These are phyloP conservation scores for Ephydatia muelleri DNA, from an alignment of 37 sponge, comb jelly and placozoan genomes.

Conservation along the genomic window DNA sequence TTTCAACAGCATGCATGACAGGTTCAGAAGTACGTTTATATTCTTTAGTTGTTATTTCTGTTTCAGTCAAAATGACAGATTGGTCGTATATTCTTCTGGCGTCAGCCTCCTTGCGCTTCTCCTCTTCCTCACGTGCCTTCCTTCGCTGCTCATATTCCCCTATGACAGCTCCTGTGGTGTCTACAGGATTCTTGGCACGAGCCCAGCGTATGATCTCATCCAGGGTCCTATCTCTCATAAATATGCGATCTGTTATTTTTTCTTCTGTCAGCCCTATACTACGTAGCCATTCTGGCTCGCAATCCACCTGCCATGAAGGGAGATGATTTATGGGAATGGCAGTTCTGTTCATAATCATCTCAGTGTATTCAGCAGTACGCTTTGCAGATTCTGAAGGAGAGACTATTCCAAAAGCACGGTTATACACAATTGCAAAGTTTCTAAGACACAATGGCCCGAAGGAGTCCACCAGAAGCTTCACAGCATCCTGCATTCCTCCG, in stretches of 20 bases:
- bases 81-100: not conserved
- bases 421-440: not conserved
- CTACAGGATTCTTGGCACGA: not conserved
- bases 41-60: not conserved
- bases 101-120: not conserved
- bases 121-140: not conserved
- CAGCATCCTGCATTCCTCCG: not conserved
- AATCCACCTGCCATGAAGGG: not conserved
- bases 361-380: not conserved
- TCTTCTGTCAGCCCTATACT: not conserved
- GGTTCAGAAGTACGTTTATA: not conserved
- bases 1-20: not conserved
- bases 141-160: not conserved
- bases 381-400: not conserved
- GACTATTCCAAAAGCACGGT: not conserved
- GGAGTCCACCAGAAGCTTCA: not conserved
- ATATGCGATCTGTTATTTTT: not conserved
- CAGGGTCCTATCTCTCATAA: not conserved
- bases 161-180: not conserved
- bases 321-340: not conserved
- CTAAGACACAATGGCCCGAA: not conserved
- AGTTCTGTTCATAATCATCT: not conserved
- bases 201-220: not conserved
- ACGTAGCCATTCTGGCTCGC: not conserved
- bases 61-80: not conserved